phyloP scores from a whole-genome alignment of 2,113 vertebrate genomes.

The Corythoichthys intestinalis region DNA sequence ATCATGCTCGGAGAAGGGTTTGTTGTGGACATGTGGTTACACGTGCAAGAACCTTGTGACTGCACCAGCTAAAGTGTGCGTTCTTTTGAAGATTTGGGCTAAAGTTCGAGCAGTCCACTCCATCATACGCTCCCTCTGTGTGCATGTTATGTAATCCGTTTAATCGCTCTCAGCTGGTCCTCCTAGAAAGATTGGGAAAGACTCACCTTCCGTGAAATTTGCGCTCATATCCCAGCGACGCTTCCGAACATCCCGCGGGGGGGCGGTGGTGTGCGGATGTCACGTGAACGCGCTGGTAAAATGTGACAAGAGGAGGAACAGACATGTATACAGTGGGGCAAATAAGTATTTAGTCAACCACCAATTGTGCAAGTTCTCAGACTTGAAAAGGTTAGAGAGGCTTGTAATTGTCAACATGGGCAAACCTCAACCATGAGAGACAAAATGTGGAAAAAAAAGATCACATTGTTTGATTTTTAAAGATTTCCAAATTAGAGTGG shows the following conservation, averaged over 20 bases:
- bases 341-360: too few relatives aligned
- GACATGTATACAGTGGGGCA: not conserved
- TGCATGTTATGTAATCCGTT: slow-evolving; percentile 47
- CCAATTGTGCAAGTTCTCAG: too few relatives aligned
- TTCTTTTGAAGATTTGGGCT: slow-evolving; percentile 10
- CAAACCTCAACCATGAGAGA: too few relatives aligned
- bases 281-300: not conserved
- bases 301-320: not conserved
- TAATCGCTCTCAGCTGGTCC: slow-evolving; percentile 60
- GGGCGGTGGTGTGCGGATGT: not conserved
- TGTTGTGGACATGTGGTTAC: slow-evolving; percentile 14
- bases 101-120: slow-evolving; percentile 28
- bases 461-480: too few relatives aligned
- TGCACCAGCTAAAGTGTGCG: slow-evolving; percentile 18
- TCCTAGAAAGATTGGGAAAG: slow-evolving; percentile 32
- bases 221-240: too few relatives aligned
- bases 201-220: not conserved
- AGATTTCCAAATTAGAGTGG: too few relatives aligned
- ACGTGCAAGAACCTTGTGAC: slow-evolving; percentile 9
- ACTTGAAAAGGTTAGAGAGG: too few relatives aligned
- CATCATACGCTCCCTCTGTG: slow-evolving; percentile 30
- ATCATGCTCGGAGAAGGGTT: not conserved
- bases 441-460: too few relatives aligned
- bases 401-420: too few relatives aligned
- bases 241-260: too few relatives aligned